phyloP scores from a whole-genome alignment of 92 coral and sea anemone species.

The Epizoanthus stellaris region DNA sequence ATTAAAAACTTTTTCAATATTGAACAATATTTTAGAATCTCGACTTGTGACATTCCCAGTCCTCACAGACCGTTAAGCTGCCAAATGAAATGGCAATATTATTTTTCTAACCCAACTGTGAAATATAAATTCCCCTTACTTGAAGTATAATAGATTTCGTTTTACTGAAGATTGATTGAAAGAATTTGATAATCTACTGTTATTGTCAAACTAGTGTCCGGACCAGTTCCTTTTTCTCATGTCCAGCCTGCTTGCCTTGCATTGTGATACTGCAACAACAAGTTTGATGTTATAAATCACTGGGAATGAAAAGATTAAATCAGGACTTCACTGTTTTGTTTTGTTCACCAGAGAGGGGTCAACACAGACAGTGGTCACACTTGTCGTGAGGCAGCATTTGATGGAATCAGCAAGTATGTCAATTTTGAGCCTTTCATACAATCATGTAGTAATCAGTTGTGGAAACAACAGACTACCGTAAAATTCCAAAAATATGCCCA shows the following conservation, averaged over 20 bases:
- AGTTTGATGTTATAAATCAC: background rate
- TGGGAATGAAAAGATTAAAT: background rate
- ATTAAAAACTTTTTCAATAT: too few relatives aligned
- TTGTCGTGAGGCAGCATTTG: slow-evolving; percentile 97
- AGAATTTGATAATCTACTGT: background rate
- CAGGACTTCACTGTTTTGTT: background rate
- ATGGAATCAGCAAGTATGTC: slow-evolving; percentile 95
- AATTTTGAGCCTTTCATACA: background rate
- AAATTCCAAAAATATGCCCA: background rate
- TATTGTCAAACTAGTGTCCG: background rate
- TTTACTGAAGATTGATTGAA: background rate
- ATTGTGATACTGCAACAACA: too few relatives aligned
- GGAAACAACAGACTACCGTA: too few relatives aligned
- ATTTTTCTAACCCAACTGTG: too few relatives aligned
- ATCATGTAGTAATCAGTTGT: background rate
- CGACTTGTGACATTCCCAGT: too few relatives aligned
- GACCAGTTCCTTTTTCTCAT: too few relatives aligned
- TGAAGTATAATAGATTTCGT: too few relatives aligned
- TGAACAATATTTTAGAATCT: too few relatives aligned
- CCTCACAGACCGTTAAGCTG: too few relatives aligned
- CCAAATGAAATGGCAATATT: too few relatives aligned
- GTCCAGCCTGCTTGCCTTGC: too few relatives aligned
- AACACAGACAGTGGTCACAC: slow-evolving; percentile 92
- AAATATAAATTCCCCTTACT: too few relatives aligned
- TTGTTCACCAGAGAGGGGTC: slow-evolving; percentile 73